Percentiles rank a stretch among this genome's conserved stretches.
Evolutionary conservation across 2,113 vertebrate species (phyloP).

Genomic region (Crotalus tigris): DNA sequence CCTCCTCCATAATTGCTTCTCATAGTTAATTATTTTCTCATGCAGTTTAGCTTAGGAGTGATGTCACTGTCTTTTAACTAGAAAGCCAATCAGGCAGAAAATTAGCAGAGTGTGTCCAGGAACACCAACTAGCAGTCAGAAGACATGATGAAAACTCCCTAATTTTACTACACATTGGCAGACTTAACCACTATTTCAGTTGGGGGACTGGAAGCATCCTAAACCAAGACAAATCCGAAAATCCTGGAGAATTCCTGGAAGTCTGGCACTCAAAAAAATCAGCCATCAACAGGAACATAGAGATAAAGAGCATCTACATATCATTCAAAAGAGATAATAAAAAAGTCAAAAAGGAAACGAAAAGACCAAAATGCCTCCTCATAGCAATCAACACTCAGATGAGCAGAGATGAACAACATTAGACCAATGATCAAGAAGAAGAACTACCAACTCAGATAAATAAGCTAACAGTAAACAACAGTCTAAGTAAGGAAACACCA

Average conservation of each 20-base stretch:
- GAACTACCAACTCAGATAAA: neutral
- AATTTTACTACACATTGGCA: neutral
- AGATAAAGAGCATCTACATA: neutral
- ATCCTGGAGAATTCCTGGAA: neutral
- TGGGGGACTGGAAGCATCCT: neutral
- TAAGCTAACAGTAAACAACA: neutral
- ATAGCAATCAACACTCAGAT: neutral
- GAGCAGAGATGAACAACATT: neutral
- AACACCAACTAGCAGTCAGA: neutral
- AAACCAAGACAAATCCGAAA: neutral
- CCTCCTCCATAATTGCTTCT: neutral
- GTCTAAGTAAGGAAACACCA: neutral
- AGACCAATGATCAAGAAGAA: neutral
- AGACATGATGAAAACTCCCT: neutral
- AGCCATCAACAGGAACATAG: neutral
- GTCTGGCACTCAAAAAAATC: neutral
- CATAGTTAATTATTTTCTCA: neutral
- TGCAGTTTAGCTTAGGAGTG: neutral
- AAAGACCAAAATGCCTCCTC: neutral
- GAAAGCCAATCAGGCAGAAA: neutral
- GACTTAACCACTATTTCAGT: neutral
- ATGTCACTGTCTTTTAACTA: neutral
- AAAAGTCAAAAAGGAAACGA: neutral
- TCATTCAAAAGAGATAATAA: neutral
- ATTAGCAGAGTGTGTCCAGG: neutral